These are phyloP conservation scores for Acronicta alni DNA, from an alignment of 2,888 invertebrate species.

Conservation along the genomic window DNA sequence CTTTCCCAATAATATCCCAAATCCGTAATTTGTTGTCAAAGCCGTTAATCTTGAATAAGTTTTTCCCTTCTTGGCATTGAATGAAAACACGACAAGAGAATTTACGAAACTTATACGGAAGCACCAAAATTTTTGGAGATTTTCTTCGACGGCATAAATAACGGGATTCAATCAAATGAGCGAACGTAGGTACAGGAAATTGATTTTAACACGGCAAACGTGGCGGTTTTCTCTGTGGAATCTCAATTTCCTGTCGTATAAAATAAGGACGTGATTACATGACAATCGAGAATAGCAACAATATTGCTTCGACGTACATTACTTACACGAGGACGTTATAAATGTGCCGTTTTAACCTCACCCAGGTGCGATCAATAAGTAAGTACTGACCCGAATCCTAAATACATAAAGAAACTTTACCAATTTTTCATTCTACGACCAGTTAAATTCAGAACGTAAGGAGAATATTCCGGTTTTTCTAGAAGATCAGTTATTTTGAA, in stretches of 20 bases:
- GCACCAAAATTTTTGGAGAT: neutral
- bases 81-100: too few species aligned
- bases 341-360: slow-evolving; percentile 9
- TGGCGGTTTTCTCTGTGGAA: slow-evolving; percentile 12
- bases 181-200: slow-evolving; percentile 16
- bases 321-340: slow-evolving; percentile 7
- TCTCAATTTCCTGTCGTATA: slow-evolving; percentile 28
- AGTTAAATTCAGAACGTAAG: neutral
- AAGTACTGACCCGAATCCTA: slow-evolving; percentile 14
- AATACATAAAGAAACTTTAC: slow-evolving; percentile 16
- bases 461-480: slow-evolving; percentile 1
- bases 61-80: too few species aligned
- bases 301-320: slow-evolving; percentile 5
- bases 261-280: slow-evolving; percentile 20
- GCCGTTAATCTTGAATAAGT: too few species aligned
- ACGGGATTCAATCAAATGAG: slow-evolving; percentile 16
- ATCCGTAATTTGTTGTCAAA: slow-evolving; percentile 28
- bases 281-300: slow-evolving; percentile 14
- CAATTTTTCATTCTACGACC: slow-evolving; percentile 9
- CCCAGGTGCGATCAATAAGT: slow-evolving; percentile 34
- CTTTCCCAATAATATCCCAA: slow-evolving; percentile 17
- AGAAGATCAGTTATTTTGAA: too few species aligned
- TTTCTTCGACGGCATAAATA: neutral
- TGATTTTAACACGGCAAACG: slow-evolving; percentile 21
- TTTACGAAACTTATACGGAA: neutral